Percentiles rank a stretch among this genome's conserved stretches.
phyloP scores from a whole-genome alignment of 2,113 vertebrate species.

The Tachysurus fulvidraco region DNA sequence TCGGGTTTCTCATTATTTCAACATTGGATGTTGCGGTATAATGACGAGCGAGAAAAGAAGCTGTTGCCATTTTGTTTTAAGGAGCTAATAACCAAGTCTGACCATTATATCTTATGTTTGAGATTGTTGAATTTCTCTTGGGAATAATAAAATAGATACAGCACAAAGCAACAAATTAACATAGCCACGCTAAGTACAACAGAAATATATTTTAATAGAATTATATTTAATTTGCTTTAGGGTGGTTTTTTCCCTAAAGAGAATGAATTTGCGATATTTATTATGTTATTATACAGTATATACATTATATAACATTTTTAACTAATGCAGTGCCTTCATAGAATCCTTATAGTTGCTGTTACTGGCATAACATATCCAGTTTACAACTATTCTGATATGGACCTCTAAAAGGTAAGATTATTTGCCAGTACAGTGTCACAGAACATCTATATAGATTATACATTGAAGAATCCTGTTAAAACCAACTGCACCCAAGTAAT shows the following conservation, averaged over 20 bases:
- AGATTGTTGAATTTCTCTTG: background rate
- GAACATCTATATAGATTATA: background rate
- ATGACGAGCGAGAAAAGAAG: background rate
- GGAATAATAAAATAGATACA: background rate
- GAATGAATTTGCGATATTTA: background rate
- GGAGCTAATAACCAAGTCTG: background rate
- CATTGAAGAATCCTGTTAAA: conserved; percentile 57
- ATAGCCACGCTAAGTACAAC: background rate
- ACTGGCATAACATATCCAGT: conserved; percentile 49
- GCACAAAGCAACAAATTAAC: background rate
- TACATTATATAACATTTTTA: too few relatives aligned
- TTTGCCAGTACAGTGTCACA: conserved; percentile 51
- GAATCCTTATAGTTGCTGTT: conserved; percentile 51
- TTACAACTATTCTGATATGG: conserved; percentile 42
- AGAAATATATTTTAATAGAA: background rate
- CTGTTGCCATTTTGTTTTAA: background rate
- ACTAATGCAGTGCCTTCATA: conserved; percentile 66
- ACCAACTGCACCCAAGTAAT: conserved; percentile 69
- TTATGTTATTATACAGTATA: too few relatives aligned
- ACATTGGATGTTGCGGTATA: background rate
- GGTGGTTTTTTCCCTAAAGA: conserved; percentile 19
- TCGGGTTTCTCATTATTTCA: background rate
- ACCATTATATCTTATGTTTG: background rate
- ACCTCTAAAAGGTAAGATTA: conserved; percentile 52
- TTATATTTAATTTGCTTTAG: background rate